Conservation (phyloP, 2,888 invertebrate genomes). For the Dasypogon diadema region DNA sequence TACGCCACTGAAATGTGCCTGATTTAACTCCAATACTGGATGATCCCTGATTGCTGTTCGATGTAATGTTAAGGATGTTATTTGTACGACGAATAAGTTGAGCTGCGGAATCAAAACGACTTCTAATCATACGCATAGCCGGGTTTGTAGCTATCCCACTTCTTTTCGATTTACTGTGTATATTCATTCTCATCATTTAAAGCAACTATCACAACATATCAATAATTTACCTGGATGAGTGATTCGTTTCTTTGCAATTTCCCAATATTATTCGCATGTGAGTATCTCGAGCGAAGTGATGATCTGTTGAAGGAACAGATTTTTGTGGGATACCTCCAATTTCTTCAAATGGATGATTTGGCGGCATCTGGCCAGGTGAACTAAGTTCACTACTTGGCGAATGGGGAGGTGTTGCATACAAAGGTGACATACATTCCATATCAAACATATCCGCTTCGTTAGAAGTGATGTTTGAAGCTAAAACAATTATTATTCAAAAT, state of each 20-base stretch:
- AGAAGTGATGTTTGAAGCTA: slow-evolving; percentile 59
- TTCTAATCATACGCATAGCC: slow-evolving; percentile 81
- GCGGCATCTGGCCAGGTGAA: slow-evolving; percentile 69
- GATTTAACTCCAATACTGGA: slow-evolving; percentile 70
- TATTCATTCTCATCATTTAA: slow-evolving; percentile 49
- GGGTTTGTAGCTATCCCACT: slow-evolving; percentile 90
- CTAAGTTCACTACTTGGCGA: slow-evolving; percentile 77
- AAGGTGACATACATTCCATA: slow-evolving; percentile 73
- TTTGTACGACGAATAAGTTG: slow-evolving; percentile 68
- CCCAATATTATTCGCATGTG: slow-evolving; percentile 92
- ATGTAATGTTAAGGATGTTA: slow-evolving; percentile 64
- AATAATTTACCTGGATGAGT: slow-evolving; percentile 63
- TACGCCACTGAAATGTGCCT: slow-evolving; percentile 69
- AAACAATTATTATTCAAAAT: neutral
- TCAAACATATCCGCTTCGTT: slow-evolving; percentile 69
- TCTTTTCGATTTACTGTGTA: slow-evolving; percentile 74
- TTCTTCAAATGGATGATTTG: slow-evolving; percentile 66
- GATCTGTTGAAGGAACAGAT: slow-evolving; percentile 73
- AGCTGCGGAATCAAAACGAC: slow-evolving; percentile 69
- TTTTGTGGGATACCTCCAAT: slow-evolving; percentile 60
- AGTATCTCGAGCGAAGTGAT: slow-evolving; percentile 89
- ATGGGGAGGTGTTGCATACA: slow-evolving; percentile 85
- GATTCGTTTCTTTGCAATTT: slow-evolving; percentile 69
- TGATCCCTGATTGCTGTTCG: slow-evolving; percentile 68
- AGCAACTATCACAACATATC: slow-evolving; percentile 11